Evolutionary conservation across 2,113 vertebrate genomes (phyloP).

Genomic region (Amblyopsis rosae): DNA sequence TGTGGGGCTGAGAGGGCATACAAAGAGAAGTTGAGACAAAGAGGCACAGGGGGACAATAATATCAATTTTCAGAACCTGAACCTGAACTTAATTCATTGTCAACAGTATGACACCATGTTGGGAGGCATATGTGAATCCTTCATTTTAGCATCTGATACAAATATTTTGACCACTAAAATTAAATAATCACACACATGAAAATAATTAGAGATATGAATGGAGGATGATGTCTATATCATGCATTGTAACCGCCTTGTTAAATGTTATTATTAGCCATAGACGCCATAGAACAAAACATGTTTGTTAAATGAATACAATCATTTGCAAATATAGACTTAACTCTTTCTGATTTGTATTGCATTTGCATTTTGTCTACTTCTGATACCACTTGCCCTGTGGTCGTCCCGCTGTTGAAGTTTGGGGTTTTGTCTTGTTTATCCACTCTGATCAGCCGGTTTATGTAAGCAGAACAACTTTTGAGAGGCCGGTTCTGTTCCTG

Average conservation of each 20-base stretch:
- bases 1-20: background rate
- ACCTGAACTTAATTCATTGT: conserved; percentile 28
- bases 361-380: conserved; percentile 76
- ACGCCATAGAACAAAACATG: no score
- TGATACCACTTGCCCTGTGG: conserved; percentile 47
- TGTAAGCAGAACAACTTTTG: conserved; percentile 74
- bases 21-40: conserved; percentile 30
- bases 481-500: conserved; percentile 68
- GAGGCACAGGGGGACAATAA: conserved; percentile 33
- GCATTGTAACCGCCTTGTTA: background rate
- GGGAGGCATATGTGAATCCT: background rate
- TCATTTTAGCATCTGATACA: no score
- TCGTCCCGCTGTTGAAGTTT: conserved; percentile 59
- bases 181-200: no score
- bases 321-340: conserved; percentile 57
- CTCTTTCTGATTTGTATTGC: conserved; percentile 76
- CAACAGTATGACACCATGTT: conserved; percentile 21
- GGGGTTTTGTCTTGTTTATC: conserved; percentile 83
- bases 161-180: no score
- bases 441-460: conserved; percentile 87
- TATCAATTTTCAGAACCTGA: conserved; percentile 61
- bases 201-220: no score
- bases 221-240: no score
- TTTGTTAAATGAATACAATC: background rate
- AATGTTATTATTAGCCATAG: no score